These are phyloP conservation scores for Etheostoma nigrum DNA, from an alignment of 2,797 vertebrate genomes.

Conservation along the genomic window DNA sequence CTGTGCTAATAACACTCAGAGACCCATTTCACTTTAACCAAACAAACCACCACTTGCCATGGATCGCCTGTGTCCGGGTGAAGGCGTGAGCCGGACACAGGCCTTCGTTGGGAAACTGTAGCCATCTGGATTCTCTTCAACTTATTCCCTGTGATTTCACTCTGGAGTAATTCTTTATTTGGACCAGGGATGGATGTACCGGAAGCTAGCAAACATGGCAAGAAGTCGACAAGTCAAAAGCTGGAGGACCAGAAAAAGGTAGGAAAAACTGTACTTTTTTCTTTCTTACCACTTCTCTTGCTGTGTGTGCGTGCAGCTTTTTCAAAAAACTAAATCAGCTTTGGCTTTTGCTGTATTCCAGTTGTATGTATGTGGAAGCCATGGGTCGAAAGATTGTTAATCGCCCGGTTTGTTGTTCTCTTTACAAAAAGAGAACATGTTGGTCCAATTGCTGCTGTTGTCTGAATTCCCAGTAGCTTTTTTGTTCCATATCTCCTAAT, in stretches of 20 bases:
- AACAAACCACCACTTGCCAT: constrained; percentile 59
- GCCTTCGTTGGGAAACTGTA: constrained; percentile 72
- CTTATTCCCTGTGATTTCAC: constrained; percentile 53
- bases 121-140: constrained; percentile 58
- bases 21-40: constrained; percentile 3
- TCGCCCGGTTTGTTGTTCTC: constrained; percentile 47
- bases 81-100: constrained; percentile 75
- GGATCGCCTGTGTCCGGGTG: constrained; percentile 77
- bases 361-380: constrained; percentile 4
- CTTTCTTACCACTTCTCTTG: not conserved
- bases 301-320: constrained; percentile 6
- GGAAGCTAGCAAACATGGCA: constrained; percentile 95
- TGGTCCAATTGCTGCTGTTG: constrained; percentile 59
- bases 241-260: constrained; percentile 99
- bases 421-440: constrained; percentile 49
- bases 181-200: constrained; percentile 94
- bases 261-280: constrained; percentile 55
- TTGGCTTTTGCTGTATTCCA: constrained; percentile 25
- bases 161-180: constrained; percentile 80
- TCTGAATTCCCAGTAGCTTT: constrained; percentile 56
- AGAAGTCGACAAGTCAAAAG: constrained; percentile 96
- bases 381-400: constrained; percentile 49
- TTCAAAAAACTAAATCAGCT: not conserved
- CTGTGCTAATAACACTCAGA: not conserved
- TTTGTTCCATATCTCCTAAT: constrained; percentile 62